These are phyloP conservation scores for Hyposmocoma kahamanoa DNA, from an alignment of 1,140 invertebrate species.

Conservation along the genomic window DNA sequence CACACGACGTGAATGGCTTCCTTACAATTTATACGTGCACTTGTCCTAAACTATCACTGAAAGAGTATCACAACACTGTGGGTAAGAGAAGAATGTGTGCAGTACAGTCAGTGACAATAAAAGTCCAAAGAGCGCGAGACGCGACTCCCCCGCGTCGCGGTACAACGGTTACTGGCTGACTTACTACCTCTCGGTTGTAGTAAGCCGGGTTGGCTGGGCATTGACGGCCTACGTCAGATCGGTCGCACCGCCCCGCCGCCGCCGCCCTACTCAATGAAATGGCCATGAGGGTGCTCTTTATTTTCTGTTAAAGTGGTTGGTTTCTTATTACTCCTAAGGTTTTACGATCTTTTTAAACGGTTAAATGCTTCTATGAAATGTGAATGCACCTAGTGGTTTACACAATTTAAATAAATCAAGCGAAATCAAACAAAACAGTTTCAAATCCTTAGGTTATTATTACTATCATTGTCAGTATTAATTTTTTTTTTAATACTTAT, in stretches of 20 bases:
- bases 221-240: slow-evolving; percentile 50
- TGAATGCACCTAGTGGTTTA: too few species aligned
- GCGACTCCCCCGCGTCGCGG: slow-evolving; percentile 33
- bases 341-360: too few species aligned
- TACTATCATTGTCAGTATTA: too few species aligned
- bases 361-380: too few species aligned
- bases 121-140: slow-evolving; percentile 10
- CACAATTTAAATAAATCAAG: too few species aligned
- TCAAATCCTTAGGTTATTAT: too few species aligned
- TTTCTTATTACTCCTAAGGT: too few species aligned
- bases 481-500: too few species aligned
- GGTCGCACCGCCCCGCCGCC: slow-evolving; percentile 25
- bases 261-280: slow-evolving; percentile 58
- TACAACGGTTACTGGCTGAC: slow-evolving; percentile 42
- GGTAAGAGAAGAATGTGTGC: too few species aligned
- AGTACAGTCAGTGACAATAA: slow-evolving; percentile 12
- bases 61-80: slow-evolving; percentile 13
- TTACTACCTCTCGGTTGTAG: slow-evolving; percentile 40
- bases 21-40: background rate
- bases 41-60: slow-evolving; percentile 2
- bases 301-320: background rate
- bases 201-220: slow-evolving; percentile 46
- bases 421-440: too few species aligned
- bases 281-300: background rate
- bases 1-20: background rate